These are phyloP conservation scores for Cephalopholis sonnerati DNA, from an alignment of 2,113 vertebrate species.

Conservation along the genomic window DNA sequence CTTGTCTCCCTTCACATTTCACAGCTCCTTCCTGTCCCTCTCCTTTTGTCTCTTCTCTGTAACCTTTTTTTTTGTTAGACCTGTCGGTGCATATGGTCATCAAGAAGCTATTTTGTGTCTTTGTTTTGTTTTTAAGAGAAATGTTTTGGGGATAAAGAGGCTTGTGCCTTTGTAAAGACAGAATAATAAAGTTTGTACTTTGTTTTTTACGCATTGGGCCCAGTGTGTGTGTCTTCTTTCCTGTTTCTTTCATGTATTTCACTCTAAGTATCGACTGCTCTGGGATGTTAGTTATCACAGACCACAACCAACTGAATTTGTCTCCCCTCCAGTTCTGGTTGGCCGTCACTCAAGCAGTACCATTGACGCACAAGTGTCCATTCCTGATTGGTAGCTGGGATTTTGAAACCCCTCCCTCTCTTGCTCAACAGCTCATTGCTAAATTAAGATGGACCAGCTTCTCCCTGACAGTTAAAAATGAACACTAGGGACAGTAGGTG, in stretches of 20 bases:
- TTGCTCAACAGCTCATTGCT: constrained; percentile 48
- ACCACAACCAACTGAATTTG: constrained; percentile 6
- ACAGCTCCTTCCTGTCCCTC: constrained; percentile 38
- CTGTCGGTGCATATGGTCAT: constrained; percentile 88
- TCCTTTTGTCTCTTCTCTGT: constrained; percentile 42
- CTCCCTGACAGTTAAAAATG: constrained; percentile 38
- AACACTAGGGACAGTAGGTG: constrained; percentile 29
- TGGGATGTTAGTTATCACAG: not conserved
- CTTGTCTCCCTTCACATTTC: constrained; percentile 48
- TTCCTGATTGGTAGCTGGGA: constrained; percentile 63
- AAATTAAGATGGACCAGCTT: constrained; percentile 61
- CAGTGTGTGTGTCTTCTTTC: constrained; percentile 25
- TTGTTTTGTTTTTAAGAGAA: constrained; percentile 92
- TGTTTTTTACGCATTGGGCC: constrained; percentile 82
- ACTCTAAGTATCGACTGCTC: not conserved
- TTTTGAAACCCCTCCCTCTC: constrained; percentile 12
- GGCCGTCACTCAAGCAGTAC: constrained; percentile 17
- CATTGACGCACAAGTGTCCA: constrained; percentile 65
- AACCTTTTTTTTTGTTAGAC: constrained; percentile 79
- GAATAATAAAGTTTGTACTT: constrained; percentile 99
- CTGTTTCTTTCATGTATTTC: not conserved
- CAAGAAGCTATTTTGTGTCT: constrained; percentile 87
- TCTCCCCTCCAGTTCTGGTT: constrained; percentile 18
- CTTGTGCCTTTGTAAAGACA: constrained; percentile 99
- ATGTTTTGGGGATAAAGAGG: constrained; percentile 89